These are phyloP conservation scores for Panulirus ornatus DNA, from an alignment of 1,140 invertebrate genomes.

Conservation along the genomic window DNA sequence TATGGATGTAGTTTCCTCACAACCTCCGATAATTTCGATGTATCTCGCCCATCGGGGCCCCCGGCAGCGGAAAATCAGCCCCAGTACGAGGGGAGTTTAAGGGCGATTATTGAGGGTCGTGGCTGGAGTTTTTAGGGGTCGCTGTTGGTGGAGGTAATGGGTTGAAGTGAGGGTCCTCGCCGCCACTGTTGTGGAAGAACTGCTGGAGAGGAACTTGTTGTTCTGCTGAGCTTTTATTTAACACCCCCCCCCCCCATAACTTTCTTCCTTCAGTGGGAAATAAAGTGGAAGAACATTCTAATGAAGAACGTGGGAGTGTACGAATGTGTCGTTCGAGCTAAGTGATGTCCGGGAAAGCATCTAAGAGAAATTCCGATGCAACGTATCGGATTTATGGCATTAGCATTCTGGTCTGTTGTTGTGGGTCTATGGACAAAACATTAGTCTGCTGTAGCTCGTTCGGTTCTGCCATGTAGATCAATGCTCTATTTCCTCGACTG, in stretches of 20 bases:
- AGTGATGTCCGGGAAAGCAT: too few relatives aligned
- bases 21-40: background rate
- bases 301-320: too few relatives aligned
- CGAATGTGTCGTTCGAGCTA: too few relatives aligned
- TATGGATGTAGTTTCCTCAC: background rate
- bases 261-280: conserved; percentile 8
- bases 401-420: too few relatives aligned
- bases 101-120: background rate
- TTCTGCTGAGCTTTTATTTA: conserved; percentile 24
- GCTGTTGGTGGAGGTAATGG: conserved; percentile 39
- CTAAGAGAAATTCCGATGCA: too few relatives aligned
- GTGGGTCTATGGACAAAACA: too few relatives aligned
- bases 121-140: background rate
- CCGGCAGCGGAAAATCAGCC: background rate
- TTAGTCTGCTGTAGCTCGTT: too few relatives aligned
- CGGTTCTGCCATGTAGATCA: too few relatives aligned
- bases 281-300: background rate
- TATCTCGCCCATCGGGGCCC: background rate
- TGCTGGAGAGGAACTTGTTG: conserved; percentile 22
- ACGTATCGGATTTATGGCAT: too few relatives aligned
- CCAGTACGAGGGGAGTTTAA: background rate
- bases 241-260: background rate
- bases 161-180: conserved; percentile 42
- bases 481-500: too few relatives aligned
- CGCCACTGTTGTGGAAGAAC: conserved; percentile 39